A percentile compares a stretch with the other conserved stretches of the same genome.
Conservation (phyloP, 2,797 vertebrate species). For the Pagetopsis macropterus region DNA sequence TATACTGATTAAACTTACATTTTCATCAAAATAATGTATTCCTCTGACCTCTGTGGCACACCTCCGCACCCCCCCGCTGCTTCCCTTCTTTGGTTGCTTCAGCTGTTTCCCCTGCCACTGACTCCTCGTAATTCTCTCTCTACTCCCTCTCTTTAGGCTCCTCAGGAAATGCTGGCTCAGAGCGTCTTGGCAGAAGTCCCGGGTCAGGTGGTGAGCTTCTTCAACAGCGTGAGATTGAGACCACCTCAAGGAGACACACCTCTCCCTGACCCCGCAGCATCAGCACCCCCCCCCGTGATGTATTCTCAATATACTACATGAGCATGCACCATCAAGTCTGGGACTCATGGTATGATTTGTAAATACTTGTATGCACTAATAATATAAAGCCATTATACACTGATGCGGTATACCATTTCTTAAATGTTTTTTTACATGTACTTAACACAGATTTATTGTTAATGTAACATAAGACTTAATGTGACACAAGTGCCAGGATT, state of each 20-base stretch:
- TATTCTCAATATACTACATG: not conserved
- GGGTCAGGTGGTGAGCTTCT: constrained; percentile 91
- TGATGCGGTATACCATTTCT: not conserved
- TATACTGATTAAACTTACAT: not conserved
- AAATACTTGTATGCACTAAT: not conserved
- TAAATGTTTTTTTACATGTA: not conserved
- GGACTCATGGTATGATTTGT: not conserved
- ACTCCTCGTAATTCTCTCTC: constrained; percentile 11
- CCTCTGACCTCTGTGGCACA: not conserved
- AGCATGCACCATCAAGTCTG: constrained; percentile 4
- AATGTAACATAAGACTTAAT: constrained; percentile 6
- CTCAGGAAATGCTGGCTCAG: constrained; percentile 90
- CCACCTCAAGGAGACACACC: constrained; percentile 76
- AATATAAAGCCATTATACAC: constrained; percentile 1
- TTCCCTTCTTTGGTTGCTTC: not conserved
- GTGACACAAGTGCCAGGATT: constrained; percentile 53
- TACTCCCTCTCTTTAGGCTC: constrained; percentile 58
- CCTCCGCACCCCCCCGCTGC: not conserved
- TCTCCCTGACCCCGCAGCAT: constrained; percentile 40
- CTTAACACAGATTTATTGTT: constrained; percentile 6
- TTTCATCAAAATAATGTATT: not conserved
- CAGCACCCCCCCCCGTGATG: constrained; percentile 26
- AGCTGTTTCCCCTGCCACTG: not conserved
- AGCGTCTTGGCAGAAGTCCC: constrained; percentile 94
- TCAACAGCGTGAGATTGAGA: constrained; percentile 86